Evolutionary conservation across 2,113 vertebrate species (phyloP), one percentile per base, ranked within the genome.

Genomic region (Neogobius melanostomus): DNA sequence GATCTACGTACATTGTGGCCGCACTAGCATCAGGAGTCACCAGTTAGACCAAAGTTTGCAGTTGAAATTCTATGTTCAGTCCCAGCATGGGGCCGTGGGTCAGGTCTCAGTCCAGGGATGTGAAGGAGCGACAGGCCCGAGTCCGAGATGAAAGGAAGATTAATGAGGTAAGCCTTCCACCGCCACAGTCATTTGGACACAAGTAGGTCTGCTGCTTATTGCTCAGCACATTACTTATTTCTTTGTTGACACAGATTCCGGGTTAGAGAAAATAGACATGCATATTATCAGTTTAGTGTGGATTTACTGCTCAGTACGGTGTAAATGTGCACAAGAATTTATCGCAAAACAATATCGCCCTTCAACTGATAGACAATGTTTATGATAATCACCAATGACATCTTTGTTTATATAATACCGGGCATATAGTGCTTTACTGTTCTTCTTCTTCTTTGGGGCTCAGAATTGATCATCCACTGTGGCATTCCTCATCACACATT

Each of bases 121-220:
- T 60, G 64, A 79, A 79, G 36, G 59, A 61, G 73, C 72, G 72
- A 73, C 67, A 60, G 67, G 67, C 81, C 69, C 43, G 64, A 57
- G 66, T 81, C 69, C 43, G 64, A 57, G 66, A 82, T 82, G 82
- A 77, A 66, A 69, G 57, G 60, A 71, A 68, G 75, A 81, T 82
- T 73, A 64, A 83, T 74, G 84, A 91, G 90, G 90, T 91, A 85
- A 89, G 88, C 66, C 28, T 50, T 75, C n/a, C 9, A 64, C 64
- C 4, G 50, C 53, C 44, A 8, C 46, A 50, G 50, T 10, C 8
- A 21, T 64, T 72, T 54, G 42, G 42, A 63, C 45, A 66, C 44
- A 45, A 60, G 43, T n/a, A 6, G 5, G 16, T 1, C 5, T 5
- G 28, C 2, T 6, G 10, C 46, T 12, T 12, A 10, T 56, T 11